phyloP scores from a whole-genome alignment of 2,888 invertebrate genomes.

The Lissonota sp. region DNA sequence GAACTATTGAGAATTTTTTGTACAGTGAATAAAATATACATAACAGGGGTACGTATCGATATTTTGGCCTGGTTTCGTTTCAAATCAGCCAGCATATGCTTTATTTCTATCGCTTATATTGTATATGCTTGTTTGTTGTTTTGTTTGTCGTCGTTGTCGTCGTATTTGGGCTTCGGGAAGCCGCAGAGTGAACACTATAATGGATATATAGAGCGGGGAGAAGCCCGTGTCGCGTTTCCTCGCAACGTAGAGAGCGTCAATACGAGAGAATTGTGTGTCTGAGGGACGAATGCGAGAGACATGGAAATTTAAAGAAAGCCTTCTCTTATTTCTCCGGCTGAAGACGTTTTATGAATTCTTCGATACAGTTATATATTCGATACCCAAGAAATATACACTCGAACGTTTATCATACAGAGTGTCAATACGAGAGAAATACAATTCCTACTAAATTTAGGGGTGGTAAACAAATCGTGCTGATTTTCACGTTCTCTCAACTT shows the following conservation, averaged over 20 bases:
- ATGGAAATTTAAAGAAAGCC: neutral
- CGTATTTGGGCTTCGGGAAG: slow-evolving; percentile 51
- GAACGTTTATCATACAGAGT: no score
- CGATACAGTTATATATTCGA: no score
- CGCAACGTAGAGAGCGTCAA: slow-evolving; percentile 7
- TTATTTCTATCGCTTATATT: slow-evolving; percentile 54
- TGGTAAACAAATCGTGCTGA: no score
- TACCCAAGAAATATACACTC: no score
- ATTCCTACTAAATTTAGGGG: no score
- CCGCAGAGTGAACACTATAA: slow-evolving; percentile 47
- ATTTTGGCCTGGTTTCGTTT: slow-evolving; percentile 64
- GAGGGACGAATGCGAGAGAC: neutral
- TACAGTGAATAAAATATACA: slow-evolving; percentile 36
- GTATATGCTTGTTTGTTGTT: slow-evolving; percentile 41
- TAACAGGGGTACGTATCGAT: slow-evolving; percentile 24
- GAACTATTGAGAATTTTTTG: slow-evolving; percentile 23
- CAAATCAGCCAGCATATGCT: slow-evolving; percentile 34
- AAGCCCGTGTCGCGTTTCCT: slow-evolving; percentile 48
- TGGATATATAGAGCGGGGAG: slow-evolving; percentile 41
- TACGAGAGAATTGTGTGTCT: neutral
- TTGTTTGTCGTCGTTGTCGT: slow-evolving; percentile 35
- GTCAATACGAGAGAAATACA: no score
- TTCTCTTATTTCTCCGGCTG: no score
- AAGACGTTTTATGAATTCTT: no score
- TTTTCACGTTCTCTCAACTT: no score